Conservation (phyloP, 2,113 vertebrate species). For the Mesocricetus auratus region DNA sequence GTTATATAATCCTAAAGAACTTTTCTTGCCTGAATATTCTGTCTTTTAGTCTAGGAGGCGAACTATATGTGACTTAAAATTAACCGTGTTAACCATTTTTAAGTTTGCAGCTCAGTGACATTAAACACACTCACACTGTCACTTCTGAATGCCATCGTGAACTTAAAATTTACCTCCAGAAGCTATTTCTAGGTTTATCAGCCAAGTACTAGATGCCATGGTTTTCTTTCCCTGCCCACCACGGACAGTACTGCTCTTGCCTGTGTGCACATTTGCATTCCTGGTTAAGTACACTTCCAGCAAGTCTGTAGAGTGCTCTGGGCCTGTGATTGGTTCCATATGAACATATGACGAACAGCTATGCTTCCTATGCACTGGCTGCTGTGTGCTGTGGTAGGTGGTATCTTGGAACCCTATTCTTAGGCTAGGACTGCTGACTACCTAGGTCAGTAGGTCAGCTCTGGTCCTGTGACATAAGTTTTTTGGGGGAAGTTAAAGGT, state of each 20-base stretch:
- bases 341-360: not conserved
- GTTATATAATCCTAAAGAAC: not conserved
- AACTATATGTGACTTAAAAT: constrained; percentile 11
- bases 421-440: not conserved
- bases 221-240: not conserved
- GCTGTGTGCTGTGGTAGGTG: not conserved
- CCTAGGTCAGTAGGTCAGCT: not conserved
- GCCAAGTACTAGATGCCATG: not conserved
- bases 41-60: not conserved
- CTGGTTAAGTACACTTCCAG: not conserved
- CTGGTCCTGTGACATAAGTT: not conserved
- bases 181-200: constrained; percentile 12
- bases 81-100: not conserved
- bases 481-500: not conserved
- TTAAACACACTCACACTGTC: constrained; percentile 11
- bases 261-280: not conserved
- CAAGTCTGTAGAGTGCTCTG: not conserved
- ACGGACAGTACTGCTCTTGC: accelerated
- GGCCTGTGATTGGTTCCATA: not conserved
- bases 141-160: constrained; percentile 45
- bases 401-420: not conserved
- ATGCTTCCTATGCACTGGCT: not conserved
- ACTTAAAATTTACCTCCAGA: not conserved
- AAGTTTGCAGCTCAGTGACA: not conserved
- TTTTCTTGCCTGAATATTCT: not conserved